These are phyloP conservation scores for Pachyramphus minor DNA, from an alignment of 2,113 vertebrate genomes.

Conservation along the genomic window DNA sequence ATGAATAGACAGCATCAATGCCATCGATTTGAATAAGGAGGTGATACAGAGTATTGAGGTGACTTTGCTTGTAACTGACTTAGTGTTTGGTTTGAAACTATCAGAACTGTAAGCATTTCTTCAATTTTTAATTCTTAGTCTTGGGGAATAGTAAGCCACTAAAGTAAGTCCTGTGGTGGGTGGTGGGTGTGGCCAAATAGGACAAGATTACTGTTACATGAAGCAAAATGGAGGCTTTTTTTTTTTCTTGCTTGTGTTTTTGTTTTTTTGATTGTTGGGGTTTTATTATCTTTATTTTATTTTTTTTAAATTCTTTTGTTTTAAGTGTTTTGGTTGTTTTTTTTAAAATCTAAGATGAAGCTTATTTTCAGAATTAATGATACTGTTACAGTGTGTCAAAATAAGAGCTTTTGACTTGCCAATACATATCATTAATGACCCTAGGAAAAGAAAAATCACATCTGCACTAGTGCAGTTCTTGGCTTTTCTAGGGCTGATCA, in stretches of 20 bases:
- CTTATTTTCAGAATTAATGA: neutral
- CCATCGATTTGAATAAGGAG: slow-evolving; percentile 17
- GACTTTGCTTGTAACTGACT: neutral
- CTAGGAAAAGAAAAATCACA: neutral
- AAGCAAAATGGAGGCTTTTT: neutral
- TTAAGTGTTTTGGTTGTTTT: no score
- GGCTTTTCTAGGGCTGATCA: slow-evolving; percentile 27
- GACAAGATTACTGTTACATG: neutral
- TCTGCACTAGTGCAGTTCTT: neutral
- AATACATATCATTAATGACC: neutral
- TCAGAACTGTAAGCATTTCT: neutral
- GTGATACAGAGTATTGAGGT: neutral
- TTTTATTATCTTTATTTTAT: neutral
- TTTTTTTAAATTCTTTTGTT: neutral
- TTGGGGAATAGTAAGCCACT: neutral
- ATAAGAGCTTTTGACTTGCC: neutral
- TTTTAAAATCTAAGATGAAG: neutral
- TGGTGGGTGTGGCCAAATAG: neutral
- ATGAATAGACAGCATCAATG: neutral
- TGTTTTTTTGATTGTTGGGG: neutral
- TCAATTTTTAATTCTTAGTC: neutral
- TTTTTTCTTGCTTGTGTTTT: neutral
- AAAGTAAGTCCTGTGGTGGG: neutral
- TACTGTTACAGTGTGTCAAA: neutral
- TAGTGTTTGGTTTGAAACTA: neutral